Conservation (phyloP, 1,140 invertebrate species). For the Drosophila bocqueti region DNA sequence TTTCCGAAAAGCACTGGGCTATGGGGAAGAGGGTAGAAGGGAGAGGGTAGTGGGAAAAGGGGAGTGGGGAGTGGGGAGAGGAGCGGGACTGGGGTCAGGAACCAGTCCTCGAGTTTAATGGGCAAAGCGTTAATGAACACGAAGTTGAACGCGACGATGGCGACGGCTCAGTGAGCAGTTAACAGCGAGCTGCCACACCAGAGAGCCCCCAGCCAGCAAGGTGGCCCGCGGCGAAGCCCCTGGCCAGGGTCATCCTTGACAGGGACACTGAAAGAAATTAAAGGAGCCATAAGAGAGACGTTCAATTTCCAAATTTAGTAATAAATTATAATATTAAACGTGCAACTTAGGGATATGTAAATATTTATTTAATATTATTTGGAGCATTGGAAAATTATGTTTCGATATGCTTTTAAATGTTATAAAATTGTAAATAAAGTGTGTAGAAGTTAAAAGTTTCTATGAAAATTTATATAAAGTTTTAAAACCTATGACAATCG, state of each 20-base stretch:
- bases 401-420: no score
- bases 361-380: no score
- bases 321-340: no score
- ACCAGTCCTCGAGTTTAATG: slow-evolving; percentile 73
- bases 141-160: slow-evolving; percentile 58
- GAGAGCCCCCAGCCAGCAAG: slow-evolving; percentile 27
- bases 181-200: slow-evolving; percentile 6
- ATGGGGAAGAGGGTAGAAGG: neutral
- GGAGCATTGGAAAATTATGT: no score
- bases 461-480: no score
- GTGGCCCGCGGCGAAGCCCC: slow-evolving; percentile 30
- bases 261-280: slow-evolving; percentile 10
- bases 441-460: no score
- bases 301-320: no score
- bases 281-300: neutral
- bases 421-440: no score
- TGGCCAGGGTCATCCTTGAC: slow-evolving; percentile 6
- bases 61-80: neutral
- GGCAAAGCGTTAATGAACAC: slow-evolving; percentile 81
- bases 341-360: no score
- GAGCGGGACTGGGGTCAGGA: slow-evolving; percentile 11
- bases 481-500: no score
- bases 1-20: slow-evolving; percentile 66
- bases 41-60: neutral
- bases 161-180: slow-evolving; percentile 49